Percentiles rank a stretch among this genome's conserved stretches.
phyloP scores from a whole-genome alignment of 2,113 vertebrate genomes.

The Halichoeres trimaculatus region DNA sequence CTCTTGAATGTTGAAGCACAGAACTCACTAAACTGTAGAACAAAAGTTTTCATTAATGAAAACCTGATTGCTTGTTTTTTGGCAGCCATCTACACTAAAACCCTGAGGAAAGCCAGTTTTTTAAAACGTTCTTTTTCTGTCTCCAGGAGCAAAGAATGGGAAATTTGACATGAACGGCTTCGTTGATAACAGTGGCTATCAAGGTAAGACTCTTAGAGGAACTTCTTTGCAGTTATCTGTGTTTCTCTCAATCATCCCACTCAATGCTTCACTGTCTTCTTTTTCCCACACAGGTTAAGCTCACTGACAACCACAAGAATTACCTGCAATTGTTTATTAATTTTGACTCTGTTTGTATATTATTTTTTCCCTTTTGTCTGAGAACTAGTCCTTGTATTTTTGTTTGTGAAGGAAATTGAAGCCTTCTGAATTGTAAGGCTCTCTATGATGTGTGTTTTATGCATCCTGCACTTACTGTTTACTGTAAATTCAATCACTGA shows the following conservation, averaged over 20 bases:
- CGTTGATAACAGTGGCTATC: constrained; percentile 80
- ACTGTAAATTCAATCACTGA: constrained; percentile 7
- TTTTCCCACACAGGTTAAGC: constrained; percentile 70
- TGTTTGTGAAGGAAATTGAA: constrained; percentile 26
- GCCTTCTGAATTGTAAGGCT: constrained; percentile 21
- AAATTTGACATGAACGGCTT: constrained; percentile 83
- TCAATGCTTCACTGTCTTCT: not conserved
- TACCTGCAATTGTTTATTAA: constrained; percentile 60
- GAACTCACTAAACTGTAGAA: too few relatives aligned
- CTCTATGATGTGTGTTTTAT: constrained; percentile 27
- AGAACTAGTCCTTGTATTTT: constrained; percentile 20
- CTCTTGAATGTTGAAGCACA: too few relatives aligned
- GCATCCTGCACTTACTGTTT: constrained; percentile 50
- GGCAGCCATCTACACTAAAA: too few relatives aligned
- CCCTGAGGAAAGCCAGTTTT: too few relatives aligned
- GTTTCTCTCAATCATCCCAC: not conserved
- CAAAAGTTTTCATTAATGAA: too few relatives aligned
- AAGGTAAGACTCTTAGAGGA: constrained; percentile 69
- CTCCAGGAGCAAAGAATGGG: constrained; percentile 73
- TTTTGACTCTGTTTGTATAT: constrained; percentile 49
- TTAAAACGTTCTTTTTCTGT: constrained; percentile 2
- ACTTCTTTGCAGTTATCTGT: not conserved
- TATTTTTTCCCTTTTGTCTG: constrained; percentile 25
- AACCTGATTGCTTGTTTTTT: too few relatives aligned
- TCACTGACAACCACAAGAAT: constrained; percentile 10